Evolutionary conservation across 2,888 invertebrate genomes (phyloP), one percentile per base, ranked within the genome.

Genomic region (Prostheceraeus crozeri): DNA sequence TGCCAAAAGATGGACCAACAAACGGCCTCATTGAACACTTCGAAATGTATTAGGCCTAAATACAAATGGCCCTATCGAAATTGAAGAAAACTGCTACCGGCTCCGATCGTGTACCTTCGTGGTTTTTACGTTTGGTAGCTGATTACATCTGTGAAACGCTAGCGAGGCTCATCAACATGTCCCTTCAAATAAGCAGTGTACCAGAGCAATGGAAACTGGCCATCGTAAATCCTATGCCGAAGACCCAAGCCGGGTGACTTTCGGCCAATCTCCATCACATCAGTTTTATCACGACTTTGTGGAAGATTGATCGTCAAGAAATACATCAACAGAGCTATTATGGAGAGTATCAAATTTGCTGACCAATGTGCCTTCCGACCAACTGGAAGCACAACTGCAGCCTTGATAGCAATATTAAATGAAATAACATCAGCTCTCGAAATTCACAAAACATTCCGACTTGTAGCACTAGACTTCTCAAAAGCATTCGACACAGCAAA

Each of bases 251-350:
- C 48, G 48, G 40, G 19, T 16, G 40, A 40, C 14, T 8, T 16
- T 40, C 14, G 23, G 23, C 14, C 48, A 48, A 48, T 48, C 48
- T 48, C 48, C 6, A 4, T 21, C n/a, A 48, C 48, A 48, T 28
- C 48, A n/a, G n/a, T n/a, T n/a, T n/a, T n/a, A n/a, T n/a, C n/a
- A n/a, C n/a, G n/a, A n/a, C n/a, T n/a, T n/a, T n/a, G n/a, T n/a
- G n/a, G n/a, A n/a, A n/a, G n/a, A n/a, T n/a, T n/a, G n/a, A n/a
- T n/a, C n/a, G n/a, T n/a, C n/a, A n/a, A n/a, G n/a, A n/a, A n/a
- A n/a, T n/a, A n/a, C n/a, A n/a, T n/a, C n/a, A n/a, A n/a, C n/a
- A n/a, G n/a, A n/a, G n/a, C n/a, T n/a, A n/a, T n/a, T n/a, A n/a
- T n/a, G n/a, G n/a, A n/a, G n/a, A n/a, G n/a, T n/a, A n/a, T n/a